These are phyloP conservation scores for Diorhabda carinulata DNA, from an alignment of 1,140 invertebrate species.

Conservation along the genomic window DNA sequence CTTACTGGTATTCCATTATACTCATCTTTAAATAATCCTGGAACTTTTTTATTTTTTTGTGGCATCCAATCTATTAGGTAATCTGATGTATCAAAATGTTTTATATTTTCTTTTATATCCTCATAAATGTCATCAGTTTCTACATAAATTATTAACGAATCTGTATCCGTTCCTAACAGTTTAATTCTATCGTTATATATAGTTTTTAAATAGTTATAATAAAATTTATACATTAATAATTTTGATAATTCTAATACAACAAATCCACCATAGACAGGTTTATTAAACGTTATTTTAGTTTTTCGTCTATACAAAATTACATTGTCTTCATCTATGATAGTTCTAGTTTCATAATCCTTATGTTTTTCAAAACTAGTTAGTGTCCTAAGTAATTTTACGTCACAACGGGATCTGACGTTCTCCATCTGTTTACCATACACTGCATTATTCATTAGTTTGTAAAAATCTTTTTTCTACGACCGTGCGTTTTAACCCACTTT, in stretches of 20 bases:
- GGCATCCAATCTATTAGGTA: constrained; percentile 15
- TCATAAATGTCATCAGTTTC: constrained; percentile 27
- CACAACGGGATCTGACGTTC: constrained; percentile 15
- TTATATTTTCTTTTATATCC: constrained; percentile 26
- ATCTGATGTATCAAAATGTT: constrained; percentile 38
- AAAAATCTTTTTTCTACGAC: constrained; percentile 51
- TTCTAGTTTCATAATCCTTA: constrained; percentile 5
- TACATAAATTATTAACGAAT: constrained; percentile 31
- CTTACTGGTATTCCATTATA: not conserved
- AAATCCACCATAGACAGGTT: constrained; percentile 48
- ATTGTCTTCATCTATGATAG: constrained; percentile 4
- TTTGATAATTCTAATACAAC: constrained; percentile 44
- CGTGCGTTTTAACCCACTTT: no score
- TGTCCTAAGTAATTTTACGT: constrained; percentile 15
- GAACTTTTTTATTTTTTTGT: constrained; percentile 6
- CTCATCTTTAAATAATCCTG: constrained; percentile 6
- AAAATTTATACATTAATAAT: constrained; percentile 30
- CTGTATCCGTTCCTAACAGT: constrained; percentile 38
- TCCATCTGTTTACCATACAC: constrained; percentile 44
- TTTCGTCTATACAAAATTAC: constrained; percentile 1
- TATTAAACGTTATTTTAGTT: constrained; percentile 30
- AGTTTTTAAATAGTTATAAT: constrained; percentile 30
- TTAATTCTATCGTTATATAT: constrained; percentile 23
- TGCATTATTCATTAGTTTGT: constrained; percentile 49
- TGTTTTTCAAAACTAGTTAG: constrained; percentile 3